A percentile compares a stretch with the other conserved stretches of the same genome.
Conservation (phyloP, 2,888 invertebrate species). For the Scaptomyza parva region DNA sequence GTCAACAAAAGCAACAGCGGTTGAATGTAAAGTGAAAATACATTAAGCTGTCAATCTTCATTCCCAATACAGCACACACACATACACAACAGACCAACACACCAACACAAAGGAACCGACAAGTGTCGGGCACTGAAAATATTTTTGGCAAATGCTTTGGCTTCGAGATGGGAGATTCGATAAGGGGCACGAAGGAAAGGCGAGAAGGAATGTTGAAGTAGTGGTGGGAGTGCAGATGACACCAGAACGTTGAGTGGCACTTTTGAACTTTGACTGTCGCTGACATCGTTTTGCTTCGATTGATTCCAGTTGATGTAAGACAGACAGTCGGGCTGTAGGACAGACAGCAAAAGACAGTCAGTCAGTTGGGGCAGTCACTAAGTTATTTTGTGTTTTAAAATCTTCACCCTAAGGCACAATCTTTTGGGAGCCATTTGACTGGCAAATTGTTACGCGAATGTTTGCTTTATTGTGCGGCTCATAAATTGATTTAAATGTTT, state of each 20-base stretch:
- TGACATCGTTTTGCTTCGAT: slow-evolving; percentile 62
- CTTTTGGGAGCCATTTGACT: not conserved
- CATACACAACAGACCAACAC: too few species aligned
- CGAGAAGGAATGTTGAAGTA: not conserved
- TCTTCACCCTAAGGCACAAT: slow-evolving; percentile 1
- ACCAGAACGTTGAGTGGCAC: slow-evolving; percentile 65
- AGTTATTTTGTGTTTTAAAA: slow-evolving; percentile 26
- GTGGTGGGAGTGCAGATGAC: slow-evolving; percentile 27
- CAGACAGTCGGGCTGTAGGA: not conserved
- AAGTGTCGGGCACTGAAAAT: slow-evolving; percentile 61
- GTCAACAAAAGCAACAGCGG: slow-evolving; percentile 56
- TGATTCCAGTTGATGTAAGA: slow-evolving; percentile 57
- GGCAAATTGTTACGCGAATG: slow-evolving; percentile 17
- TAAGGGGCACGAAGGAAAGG: not conserved
- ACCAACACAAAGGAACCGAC: slow-evolving; percentile 24
- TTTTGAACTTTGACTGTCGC: slow-evolving; percentile 75
- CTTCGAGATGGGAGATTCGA: slow-evolving; percentile 3
- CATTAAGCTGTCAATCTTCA: slow-evolving; percentile 79
- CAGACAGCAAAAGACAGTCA: slow-evolving; percentile 7
- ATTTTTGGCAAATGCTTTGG: slow-evolving; percentile 63
- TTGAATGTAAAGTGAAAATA: slow-evolving; percentile 64
- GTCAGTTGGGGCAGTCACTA: slow-evolving; percentile 26
- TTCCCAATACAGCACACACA: slow-evolving; percentile 40
- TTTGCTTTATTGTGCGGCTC: slow-evolving; percentile 26
- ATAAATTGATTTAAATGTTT: slow-evolving; percentile 45